These are phyloP conservation scores for Ecliptopera silaceata DNA, from an alignment of 2,888 invertebrate species.

Conservation along the genomic window DNA sequence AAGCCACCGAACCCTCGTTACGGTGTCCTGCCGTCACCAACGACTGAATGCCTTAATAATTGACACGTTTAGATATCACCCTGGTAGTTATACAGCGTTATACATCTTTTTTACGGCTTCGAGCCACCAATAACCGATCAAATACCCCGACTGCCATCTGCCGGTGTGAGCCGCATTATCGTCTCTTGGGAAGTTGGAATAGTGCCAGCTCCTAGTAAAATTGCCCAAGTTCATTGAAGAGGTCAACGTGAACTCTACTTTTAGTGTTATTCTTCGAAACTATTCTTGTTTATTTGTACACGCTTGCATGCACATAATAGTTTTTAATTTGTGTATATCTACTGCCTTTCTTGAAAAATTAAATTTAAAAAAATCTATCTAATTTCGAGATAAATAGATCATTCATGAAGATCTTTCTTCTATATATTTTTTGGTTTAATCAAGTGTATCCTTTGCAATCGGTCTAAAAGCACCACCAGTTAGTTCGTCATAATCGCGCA, in stretches of 20 bases:
- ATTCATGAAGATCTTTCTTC: background rate
- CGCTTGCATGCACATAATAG: slow-evolving; percentile 8
- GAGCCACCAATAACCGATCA: slow-evolving; percentile 44
- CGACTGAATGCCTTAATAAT: slow-evolving; percentile 30
- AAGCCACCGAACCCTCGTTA: slow-evolving; percentile 36
- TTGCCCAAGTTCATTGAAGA: slow-evolving; percentile 65
- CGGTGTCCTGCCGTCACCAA: slow-evolving; percentile 14
- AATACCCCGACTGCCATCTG: slow-evolving; percentile 48
- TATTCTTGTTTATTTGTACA: slow-evolving; percentile 34
- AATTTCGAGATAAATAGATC: background rate
- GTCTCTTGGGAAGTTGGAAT: slow-evolving; percentile 57
- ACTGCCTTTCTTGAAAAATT: background rate
- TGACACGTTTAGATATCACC: slow-evolving; percentile 36
- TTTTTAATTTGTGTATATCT: background rate
- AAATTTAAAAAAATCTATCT: background rate
- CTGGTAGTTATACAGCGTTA: slow-evolving; percentile 20
- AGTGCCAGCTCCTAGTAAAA: slow-evolving; percentile 58
- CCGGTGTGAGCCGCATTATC: slow-evolving; percentile 41
- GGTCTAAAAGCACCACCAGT: slow-evolving; percentile 40
- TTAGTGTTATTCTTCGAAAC: slow-evolving; percentile 50
- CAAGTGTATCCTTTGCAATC: slow-evolving; percentile 22
- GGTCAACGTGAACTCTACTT: slow-evolving; percentile 50
- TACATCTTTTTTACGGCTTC: slow-evolving; percentile 27
- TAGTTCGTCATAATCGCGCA: slow-evolving; percentile 37
- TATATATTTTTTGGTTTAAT: background rate